Evolutionary conservation across 2,888 invertebrate species (phyloP), one percentile per base, ranked within the genome.

Genomic region (Tetragonisca angustula): DNA sequence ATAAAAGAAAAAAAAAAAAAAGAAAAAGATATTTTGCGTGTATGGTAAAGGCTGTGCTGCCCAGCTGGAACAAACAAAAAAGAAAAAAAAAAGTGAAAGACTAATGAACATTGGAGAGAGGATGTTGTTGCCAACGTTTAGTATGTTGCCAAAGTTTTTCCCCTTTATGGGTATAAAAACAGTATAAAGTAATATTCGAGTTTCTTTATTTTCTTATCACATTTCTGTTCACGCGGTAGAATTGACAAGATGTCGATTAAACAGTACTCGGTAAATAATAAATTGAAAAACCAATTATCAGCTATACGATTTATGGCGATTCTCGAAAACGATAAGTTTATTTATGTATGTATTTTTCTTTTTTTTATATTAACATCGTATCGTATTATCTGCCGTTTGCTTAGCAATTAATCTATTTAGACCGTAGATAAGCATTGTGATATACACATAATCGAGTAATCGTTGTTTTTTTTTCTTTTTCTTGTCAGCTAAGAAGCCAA

Each of bases 91-190:
- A 67, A 69, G 52, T 2, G 75, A 85, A 73, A 75, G 43, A 79
- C 82, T 85, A 87, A 81, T 50, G 54, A 79, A 87, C 79, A 85
- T 87, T 83, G 81, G n/a, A 85, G 88, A 85, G 87, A 85, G 89
- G 89, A 89, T 92, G 91, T 91, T 91, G 92, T 92, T 93, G 92
- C 92, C 92, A 93, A 93, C 90, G 87, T 91, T 92, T 91, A 91
- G 91, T 91, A 89, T 90, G 92, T 93, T 93, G 93, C 93, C 93
- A 93, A 93, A 93, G 93, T 93, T 90, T 92, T 88, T 13, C 87
- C 87, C 76, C 88, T 91, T 76, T 90, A 76, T 84, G 91, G 90
- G 90, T 91, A 85, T 83, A 87, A 85, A 72, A 79, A 78, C 70
- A 88, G 90, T 91, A 88, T 90, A 84, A 90, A 89, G 89, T 89